Conservation (phyloP, 2,888 invertebrate species). For the Drosophila fungiperda region DNA sequence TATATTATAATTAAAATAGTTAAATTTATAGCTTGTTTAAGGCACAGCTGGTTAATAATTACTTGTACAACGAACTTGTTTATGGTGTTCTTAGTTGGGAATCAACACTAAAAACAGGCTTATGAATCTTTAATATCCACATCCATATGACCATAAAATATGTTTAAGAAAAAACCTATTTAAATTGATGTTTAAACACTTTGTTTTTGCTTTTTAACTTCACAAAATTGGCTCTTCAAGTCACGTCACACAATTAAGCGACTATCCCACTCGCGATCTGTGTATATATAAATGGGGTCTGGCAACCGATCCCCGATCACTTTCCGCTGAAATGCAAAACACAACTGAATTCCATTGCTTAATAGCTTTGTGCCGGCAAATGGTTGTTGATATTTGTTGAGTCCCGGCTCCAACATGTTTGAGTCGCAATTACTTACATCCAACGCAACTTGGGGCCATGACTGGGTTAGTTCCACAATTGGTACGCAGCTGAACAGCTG, state of each 20-base stretch:
- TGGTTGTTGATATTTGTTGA: constrained; percentile 21
- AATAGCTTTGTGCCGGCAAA: constrained; percentile 27
- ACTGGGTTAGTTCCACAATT: constrained; percentile 2
- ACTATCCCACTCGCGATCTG: constrained; percentile 2
- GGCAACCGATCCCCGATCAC: constrained; percentile 30
- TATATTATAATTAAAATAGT: not conserved
- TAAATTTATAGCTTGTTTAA: not conserved
- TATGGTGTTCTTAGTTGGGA: not conserved
- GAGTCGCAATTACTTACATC: constrained; percentile 24
- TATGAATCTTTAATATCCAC: not conserved
- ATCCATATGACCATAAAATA: not conserved
- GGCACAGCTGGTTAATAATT: constrained; percentile 14
- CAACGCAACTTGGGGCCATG: constrained; percentile 13
- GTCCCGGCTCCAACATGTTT: constrained; percentile 55
- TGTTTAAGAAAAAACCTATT: not conserved
- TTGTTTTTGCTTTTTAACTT: constrained; percentile 1
- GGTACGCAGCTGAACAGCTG: not conserved
- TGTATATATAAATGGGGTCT: not conserved
- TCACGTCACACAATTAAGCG: constrained; percentile 25
- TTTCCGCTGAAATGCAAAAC: constrained; percentile 37
- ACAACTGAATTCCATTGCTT: constrained; percentile 51
- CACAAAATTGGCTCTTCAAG: constrained; percentile 41
- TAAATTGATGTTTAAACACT: constrained; percentile 15
- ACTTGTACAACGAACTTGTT: constrained; percentile 16
- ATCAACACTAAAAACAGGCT: not conserved